These are phyloP conservation scores for Gila robusta DNA, from an alignment of 2,797 vertebrate genomes.

Conservation along the genomic window DNA sequence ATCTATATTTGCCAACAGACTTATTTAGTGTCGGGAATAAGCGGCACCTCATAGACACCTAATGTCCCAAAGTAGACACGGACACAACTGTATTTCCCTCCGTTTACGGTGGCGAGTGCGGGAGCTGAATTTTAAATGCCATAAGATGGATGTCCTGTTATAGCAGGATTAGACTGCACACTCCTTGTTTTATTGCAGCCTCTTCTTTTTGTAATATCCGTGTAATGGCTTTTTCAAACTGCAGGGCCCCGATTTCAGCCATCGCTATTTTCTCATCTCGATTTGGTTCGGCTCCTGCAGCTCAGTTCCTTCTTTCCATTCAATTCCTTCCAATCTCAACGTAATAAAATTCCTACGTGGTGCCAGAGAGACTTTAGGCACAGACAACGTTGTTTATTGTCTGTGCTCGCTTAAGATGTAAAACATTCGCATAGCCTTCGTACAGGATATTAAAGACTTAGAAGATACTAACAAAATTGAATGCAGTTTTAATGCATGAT, in stretches of 20 bases:
- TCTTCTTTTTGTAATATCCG: slow-evolving; percentile 55
- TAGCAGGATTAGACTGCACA: slow-evolving; percentile 50
- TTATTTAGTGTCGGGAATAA: slow-evolving; percentile 49
- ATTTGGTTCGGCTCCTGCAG: slow-evolving; percentile 48
- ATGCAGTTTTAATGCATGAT: slow-evolving; percentile 13
- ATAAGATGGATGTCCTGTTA: slow-evolving; percentile 46
- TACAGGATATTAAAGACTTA: slow-evolving; percentile 31
- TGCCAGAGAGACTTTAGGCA: slow-evolving; percentile 3
- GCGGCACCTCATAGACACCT: slow-evolving; percentile 40
- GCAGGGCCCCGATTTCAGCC: slow-evolving; percentile 29
- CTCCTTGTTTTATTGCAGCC: slow-evolving; percentile 49
- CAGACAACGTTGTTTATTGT: slow-evolving; percentile 16
- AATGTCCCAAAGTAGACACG: slow-evolving; percentile 15
- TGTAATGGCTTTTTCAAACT: slow-evolving; percentile 55
- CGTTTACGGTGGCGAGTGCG: background rate
- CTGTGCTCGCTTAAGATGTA: slow-evolving; percentile 31
- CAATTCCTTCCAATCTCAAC: slow-evolving; percentile 46
- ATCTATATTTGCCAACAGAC: slow-evolving; percentile 59
- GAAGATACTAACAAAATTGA: background rate
- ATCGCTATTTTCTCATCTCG: slow-evolving; percentile 49
- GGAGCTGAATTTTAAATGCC: slow-evolving; percentile 32
- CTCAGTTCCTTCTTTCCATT: slow-evolving; percentile 42
- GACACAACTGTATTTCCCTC: slow-evolving; percentile 24
- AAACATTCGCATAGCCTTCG: slow-evolving; percentile 24
- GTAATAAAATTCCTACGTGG: slow-evolving; percentile 38